phyloP scores from a whole-genome alignment of 2,888 invertebrate species.

The Dioctria linearis region DNA sequence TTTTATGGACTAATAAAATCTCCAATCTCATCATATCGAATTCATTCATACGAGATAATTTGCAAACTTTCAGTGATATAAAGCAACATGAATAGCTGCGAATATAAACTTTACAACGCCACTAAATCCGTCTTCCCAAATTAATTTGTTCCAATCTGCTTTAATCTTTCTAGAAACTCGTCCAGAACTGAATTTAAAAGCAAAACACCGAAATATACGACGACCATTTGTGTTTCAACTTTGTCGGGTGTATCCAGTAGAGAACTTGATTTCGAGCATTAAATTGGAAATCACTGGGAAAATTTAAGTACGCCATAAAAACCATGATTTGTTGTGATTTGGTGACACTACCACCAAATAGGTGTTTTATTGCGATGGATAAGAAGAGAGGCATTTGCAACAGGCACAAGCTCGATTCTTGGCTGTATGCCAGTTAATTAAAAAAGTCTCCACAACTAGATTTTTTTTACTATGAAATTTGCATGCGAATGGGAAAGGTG shows the following conservation, averaged over 20 bases:
- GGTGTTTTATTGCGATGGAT: background rate
- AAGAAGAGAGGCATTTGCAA: background rate
- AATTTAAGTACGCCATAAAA: constrained; percentile 12
- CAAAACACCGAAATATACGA: background rate
- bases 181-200: background rate
- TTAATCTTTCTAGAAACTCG: too few relatives aligned
- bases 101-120: too few relatives aligned
- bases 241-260: background rate
- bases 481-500: background rate
- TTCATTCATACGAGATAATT: too few relatives aligned
- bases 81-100: too few relatives aligned
- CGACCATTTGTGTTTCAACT: background rate
- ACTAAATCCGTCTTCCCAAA: too few relatives aligned
- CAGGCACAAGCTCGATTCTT: background rate
- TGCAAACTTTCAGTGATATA: too few relatives aligned
- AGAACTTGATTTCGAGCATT: background rate
- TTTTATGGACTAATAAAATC: too few relatives aligned
- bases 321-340: background rate
- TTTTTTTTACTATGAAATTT: background rate
- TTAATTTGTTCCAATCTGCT: too few relatives aligned
- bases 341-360: background rate
- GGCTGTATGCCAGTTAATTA: constrained; percentile 30
- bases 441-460: background rate
- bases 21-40: too few relatives aligned
- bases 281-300: background rate